Conservation (phyloP, 2,888 invertebrate genomes). For the Desoria tigrina region DNA sequence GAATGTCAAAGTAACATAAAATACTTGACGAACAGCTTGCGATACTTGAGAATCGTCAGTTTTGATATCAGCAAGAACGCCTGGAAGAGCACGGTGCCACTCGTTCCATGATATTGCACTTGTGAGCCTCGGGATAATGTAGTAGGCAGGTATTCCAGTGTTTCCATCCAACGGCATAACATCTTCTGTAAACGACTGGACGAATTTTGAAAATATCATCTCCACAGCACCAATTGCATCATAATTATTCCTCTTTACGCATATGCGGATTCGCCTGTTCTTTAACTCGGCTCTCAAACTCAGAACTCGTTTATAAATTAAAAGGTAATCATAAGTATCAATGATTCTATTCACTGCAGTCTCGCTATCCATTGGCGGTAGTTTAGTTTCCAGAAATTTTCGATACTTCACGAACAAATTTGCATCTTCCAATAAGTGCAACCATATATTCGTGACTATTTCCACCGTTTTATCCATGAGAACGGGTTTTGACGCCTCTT, state of each 20-base stretch:
- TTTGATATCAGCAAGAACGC: background rate
- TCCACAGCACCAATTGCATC: constrained; percentile 3
- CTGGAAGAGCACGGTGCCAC: constrained; percentile 4
- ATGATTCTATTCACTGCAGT: constrained; percentile 20
- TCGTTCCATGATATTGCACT: constrained; percentile 6
- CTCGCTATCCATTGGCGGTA: constrained; percentile 25
- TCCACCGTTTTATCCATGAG: constrained; percentile 7
- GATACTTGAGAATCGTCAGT: background rate
- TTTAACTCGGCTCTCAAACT: background rate
- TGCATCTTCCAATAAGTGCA: constrained; percentile 26
- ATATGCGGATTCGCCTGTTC: background rate
- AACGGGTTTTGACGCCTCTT: background rate
- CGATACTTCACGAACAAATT: constrained; percentile 39
- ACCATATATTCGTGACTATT: constrained; percentile 28
- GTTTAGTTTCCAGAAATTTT: constrained; percentile 26
- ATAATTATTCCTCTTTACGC: background rate
- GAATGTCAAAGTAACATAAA: constrained; percentile 9
- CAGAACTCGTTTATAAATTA: constrained; percentile 13
- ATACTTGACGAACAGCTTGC: background rate
- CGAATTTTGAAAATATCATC: constrained; percentile 13
- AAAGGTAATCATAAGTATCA: constrained; percentile 21
- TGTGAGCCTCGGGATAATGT: background rate
- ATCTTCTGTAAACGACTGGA: constrained; percentile 14
- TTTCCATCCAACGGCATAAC: constrained; percentile 14
- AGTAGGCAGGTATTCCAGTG: constrained; percentile 9